Conservation (phyloP, 2,113 vertebrate species). For the Anguilla japonica region DNA sequence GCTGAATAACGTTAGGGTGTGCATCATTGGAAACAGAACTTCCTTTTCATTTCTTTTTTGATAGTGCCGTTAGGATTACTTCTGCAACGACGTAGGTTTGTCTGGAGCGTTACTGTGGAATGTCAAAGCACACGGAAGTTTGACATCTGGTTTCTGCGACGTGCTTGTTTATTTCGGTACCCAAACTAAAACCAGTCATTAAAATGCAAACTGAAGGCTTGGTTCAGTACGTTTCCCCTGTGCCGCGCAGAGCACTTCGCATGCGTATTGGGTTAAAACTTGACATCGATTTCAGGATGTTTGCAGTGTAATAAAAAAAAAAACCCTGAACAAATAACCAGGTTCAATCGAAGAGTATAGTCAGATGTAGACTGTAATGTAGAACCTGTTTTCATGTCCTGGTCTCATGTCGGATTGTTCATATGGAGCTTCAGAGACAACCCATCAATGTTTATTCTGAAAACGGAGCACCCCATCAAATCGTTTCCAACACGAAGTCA, state of each 20-base stretch:
- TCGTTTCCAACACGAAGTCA: not conserved
- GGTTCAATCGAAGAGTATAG: not conserved
- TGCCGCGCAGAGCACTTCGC: not conserved
- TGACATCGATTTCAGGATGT: not conserved
- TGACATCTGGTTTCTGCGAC: slow-evolving; percentile 2
- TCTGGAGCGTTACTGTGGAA: not conserved
- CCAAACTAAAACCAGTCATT: not conserved
- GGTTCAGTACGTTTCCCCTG: not conserved
- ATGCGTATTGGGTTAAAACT: slow-evolving; percentile 2
- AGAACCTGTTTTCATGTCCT: not conserved
- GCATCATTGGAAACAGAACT: not conserved
- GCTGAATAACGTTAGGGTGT: not conserved
- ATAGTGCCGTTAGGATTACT: not conserved
- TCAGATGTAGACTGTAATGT: not conserved
- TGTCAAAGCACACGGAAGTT: not conserved
- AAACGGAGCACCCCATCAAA: not conserved
- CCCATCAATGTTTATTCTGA: not conserved
- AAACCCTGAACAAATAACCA: not conserved
- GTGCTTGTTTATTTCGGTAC: slow-evolving; percentile 5
- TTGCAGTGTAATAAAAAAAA: not conserved
- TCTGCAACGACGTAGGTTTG: not conserved
- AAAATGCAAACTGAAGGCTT: not conserved
- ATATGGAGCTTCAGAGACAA: not conserved
- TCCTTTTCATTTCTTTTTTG: not conserved
- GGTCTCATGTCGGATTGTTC: not conserved